phyloP scores from a whole-genome alignment of 2,888 invertebrate species.

The Lepas anatifera region DNA sequence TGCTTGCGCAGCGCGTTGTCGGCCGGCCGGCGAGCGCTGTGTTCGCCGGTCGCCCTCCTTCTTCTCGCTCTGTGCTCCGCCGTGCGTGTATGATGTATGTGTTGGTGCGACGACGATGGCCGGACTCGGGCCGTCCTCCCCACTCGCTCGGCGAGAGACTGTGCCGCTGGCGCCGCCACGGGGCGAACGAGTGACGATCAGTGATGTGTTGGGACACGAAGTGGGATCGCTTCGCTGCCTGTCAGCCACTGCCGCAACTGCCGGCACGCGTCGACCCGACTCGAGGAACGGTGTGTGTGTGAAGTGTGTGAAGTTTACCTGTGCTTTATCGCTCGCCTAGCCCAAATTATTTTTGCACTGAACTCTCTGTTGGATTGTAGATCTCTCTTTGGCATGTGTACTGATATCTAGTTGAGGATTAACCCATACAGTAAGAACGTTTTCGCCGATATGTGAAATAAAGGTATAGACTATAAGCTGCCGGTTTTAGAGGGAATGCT shows the following conservation, averaged over 20 bases:
- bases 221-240: too few species aligned
- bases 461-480: background rate
- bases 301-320: too few species aligned
- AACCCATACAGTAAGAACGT: background rate
- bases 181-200: background rate
- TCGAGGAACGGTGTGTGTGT: too few species aligned
- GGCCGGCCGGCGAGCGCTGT: too few species aligned
- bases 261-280: too few species aligned
- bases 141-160: background rate
- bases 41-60: too few species aligned
- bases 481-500: too few species aligned
- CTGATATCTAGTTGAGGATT: background rate
- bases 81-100: background rate
- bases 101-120: too few species aligned
- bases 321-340: background rate
- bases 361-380: background rate
- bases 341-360: constrained; percentile 3
- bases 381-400: too few species aligned
- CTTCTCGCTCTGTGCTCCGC: background rate
- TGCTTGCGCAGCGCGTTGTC: background rate
- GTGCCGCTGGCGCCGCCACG: background rate
- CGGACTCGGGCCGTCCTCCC: too few species aligned
- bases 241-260: too few species aligned
- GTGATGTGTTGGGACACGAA: background rate
- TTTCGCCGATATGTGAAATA: background rate